phyloP scores from a whole-genome alignment of 2,888 invertebrate genomes.

The Pedicia rivosa region DNA sequence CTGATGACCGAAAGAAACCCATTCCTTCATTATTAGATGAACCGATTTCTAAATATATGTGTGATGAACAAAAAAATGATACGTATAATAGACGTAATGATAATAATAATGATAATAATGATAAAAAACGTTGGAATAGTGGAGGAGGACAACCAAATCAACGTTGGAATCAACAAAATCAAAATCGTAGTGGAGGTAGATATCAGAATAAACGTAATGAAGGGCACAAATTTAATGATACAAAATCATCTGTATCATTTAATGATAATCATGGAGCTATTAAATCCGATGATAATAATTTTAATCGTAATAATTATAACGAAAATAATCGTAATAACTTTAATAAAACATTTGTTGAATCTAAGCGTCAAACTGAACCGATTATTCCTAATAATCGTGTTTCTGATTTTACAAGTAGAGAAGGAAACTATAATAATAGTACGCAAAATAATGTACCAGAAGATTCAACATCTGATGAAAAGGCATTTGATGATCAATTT shows the following conservation, averaged over 20 bases:
- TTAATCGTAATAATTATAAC: not conserved
- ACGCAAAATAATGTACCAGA: too few relatives aligned
- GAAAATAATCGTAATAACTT: too few relatives aligned
- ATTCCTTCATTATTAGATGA: not conserved
- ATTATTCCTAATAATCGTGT: not conserved
- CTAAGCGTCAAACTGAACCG: not conserved
- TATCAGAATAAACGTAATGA: not conserved
- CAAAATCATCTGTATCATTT: too few relatives aligned
- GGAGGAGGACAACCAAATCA: too few relatives aligned
- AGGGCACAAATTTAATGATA: not conserved
- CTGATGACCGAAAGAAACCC: constrained; percentile 8
- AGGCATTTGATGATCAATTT: constrained; percentile 76
- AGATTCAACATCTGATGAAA: constrained; percentile 40
- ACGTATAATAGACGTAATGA: too few relatives aligned
- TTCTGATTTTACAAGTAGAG: not conserved
- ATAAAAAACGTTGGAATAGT: too few relatives aligned
- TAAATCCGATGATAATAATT: not conserved
- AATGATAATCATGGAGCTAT: too few relatives aligned
- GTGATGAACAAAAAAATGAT: too few relatives aligned
- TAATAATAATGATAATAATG: too few relatives aligned
- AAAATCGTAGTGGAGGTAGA: not conserved
- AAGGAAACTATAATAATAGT: too few relatives aligned
- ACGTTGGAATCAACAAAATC: too few relatives aligned
- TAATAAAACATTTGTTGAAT: too few relatives aligned
- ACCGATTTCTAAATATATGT: not conserved